These are phyloP conservation scores for Perithous albicinctus DNA, from an alignment of 2,888 invertebrate species.

Conservation along the genomic window DNA sequence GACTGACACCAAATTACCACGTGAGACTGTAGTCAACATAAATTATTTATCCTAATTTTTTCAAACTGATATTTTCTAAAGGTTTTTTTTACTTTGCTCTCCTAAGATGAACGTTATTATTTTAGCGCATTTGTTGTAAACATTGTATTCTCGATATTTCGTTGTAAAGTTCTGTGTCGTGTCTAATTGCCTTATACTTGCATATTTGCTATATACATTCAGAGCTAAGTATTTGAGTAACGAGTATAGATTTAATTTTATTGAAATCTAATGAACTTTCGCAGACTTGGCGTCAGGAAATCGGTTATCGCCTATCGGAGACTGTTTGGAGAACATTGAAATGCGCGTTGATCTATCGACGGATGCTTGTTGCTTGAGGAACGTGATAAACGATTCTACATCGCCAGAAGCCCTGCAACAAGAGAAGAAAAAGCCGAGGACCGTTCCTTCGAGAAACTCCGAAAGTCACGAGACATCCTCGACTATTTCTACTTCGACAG, in stretches of 20 bases:
- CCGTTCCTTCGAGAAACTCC: background rate
- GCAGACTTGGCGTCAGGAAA: slow-evolving; percentile 53
- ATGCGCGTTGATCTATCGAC: background rate
- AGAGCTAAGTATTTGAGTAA: too few species aligned
- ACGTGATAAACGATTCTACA: background rate
- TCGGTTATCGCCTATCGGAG: slow-evolving; percentile 12
- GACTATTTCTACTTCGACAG: background rate
- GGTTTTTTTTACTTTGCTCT: too few species aligned
- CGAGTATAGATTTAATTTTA: background rate
- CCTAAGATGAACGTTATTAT: background rate
- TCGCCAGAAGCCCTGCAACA: background rate
- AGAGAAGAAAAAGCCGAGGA: background rate
- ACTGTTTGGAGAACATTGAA: background rate
- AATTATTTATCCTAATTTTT: too few species aligned
- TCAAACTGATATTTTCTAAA: too few species aligned
- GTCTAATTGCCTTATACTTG: too few species aligned
- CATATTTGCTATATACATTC: too few species aligned
- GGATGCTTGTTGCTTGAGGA: background rate
- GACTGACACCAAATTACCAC: too few species aligned
- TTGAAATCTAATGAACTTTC: background rate
- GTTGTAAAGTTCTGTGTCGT: too few species aligned
- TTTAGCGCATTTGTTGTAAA: too few species aligned
- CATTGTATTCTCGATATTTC: too few species aligned
- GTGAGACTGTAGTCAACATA: too few species aligned
- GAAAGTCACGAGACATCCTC: background rate